phyloP scores from a whole-genome alignment of 2,888 invertebrate species.

The Orthonychiurus folsomi region DNA sequence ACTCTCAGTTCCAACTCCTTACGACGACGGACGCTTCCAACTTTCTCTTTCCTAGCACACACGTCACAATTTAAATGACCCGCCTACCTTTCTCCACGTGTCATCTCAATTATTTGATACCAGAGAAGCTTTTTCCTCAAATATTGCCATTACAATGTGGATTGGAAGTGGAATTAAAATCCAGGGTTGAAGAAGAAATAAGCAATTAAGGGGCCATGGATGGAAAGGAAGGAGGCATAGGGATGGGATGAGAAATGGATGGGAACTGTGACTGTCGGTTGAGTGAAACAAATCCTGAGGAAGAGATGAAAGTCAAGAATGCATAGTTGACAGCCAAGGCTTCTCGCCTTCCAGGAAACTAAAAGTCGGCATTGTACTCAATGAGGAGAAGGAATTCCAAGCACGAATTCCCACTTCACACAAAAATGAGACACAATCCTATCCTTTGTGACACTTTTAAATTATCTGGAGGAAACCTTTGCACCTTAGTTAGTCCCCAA shows the following conservation, averaged over 20 bases:
- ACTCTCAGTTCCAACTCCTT: no score
- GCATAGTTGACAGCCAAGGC: constrained; percentile 20
- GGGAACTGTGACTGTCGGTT: background rate
- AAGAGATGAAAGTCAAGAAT: constrained; percentile 16
- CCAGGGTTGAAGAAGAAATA: background rate
- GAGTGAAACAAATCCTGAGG: constrained; percentile 15
- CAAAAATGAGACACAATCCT: constrained; percentile 32
- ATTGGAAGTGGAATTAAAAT: background rate
- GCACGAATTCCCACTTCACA: constrained; percentile 28
- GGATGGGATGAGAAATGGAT: background rate
- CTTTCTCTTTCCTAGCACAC: no score
- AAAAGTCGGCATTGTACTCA: constrained; percentile 28
- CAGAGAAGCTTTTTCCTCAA: background rate
- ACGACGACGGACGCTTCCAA: no score
- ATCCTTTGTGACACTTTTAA: constrained; percentile 25
- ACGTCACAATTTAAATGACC: no score
- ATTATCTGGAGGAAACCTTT: constrained; percentile 20
- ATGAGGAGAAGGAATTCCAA: constrained; percentile 20
- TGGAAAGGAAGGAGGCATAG: background rate
- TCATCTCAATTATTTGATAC: background rate
- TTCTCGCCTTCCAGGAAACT: no score
- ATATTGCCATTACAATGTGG: background rate
- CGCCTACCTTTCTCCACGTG: background rate
- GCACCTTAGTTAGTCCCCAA: constrained; percentile 19
- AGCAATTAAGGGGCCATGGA: background rate